Percentiles rank a stretch among this genome's conserved stretches.
phyloP scores from a whole-genome alignment of 2,888 invertebrate genomes.

The Hydriomena furcata region DNA sequence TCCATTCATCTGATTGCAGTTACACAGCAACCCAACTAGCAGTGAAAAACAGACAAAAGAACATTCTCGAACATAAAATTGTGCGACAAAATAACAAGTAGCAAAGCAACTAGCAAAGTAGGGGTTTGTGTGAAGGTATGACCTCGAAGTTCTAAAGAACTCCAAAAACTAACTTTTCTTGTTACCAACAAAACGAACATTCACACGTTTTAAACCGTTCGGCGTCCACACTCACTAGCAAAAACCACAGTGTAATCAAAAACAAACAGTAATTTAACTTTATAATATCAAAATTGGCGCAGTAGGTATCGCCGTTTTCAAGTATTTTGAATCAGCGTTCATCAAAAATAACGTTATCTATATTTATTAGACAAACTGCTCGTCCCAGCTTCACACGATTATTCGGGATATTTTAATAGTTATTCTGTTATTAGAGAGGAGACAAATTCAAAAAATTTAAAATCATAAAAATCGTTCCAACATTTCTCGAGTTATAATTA shows the following conservation, averaged over 20 bases:
- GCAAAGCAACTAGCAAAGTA: conserved; percentile 5
- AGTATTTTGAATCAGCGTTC: no score
- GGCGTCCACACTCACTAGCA: background rate
- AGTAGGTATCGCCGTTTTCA: background rate
- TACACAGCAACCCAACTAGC: background rate
- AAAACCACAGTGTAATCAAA: background rate
- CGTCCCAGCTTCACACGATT: no score
- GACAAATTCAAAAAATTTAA: no score
- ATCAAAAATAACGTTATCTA: no score
- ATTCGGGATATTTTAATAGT: no score
- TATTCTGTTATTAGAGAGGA: no score
- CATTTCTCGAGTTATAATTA: no score
- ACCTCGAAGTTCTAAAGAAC: conserved; percentile 15
- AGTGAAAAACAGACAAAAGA: background rate
- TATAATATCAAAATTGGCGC: background rate
- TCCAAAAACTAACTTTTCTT: conserved; percentile 24
- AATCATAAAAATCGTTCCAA: no score
- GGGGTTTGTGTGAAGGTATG: conserved; percentile 7
- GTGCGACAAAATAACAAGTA: conserved; percentile 18
- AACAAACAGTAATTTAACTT: background rate
- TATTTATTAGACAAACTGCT: no score
- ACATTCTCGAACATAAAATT: conserved; percentile 1
- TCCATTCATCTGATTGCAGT: background rate
- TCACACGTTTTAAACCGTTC: conserved; percentile 12
- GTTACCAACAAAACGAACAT: conserved; percentile 20